Conservation (phyloP, 2,113 vertebrate genomes). For the Agelaius phoeniceus region DNA sequence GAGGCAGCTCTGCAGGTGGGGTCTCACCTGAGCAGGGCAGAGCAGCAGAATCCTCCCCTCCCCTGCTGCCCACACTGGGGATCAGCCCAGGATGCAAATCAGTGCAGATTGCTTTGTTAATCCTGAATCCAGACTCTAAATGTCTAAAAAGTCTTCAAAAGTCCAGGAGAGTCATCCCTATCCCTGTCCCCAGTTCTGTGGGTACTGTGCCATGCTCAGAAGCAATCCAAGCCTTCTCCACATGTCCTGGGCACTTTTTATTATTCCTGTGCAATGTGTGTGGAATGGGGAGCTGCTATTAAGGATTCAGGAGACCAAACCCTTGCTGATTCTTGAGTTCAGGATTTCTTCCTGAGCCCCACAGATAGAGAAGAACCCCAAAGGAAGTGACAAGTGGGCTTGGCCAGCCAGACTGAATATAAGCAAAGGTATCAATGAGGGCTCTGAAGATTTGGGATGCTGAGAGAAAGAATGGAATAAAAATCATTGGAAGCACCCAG, state of each 20-base stretch:
- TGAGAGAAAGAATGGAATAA: background rate
- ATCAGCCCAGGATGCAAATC: background rate
- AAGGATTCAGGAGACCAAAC: background rate
- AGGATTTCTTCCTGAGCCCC: background rate
- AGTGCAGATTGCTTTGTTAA: background rate
- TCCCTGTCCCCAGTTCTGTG: background rate
- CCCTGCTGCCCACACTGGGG: background rate
- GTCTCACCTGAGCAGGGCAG: background rate
- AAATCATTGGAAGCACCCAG: background rate
- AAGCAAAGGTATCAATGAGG: background rate
- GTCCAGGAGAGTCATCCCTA: background rate
- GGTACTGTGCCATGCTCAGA: background rate
- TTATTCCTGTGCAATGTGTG: background rate
- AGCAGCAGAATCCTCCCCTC: background rate
- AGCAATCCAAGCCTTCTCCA: background rate
- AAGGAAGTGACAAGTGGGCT: background rate
- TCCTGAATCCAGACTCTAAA: background rate
- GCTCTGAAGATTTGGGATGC: background rate
- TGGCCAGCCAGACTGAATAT: background rate
- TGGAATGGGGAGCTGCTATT: background rate
- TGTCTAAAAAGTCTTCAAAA: background rate
- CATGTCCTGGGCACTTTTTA: background rate
- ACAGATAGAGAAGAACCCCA: background rate
- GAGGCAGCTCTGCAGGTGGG: background rate
- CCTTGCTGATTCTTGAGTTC: fast-evolving